A percentile compares a stretch with the other conserved stretches of the same genome.
These are phyloP conservation scores for Coregonus ussuriensis DNA, from an alignment of 2,797 vertebrate genomes.

Conservation along the genomic window DNA sequence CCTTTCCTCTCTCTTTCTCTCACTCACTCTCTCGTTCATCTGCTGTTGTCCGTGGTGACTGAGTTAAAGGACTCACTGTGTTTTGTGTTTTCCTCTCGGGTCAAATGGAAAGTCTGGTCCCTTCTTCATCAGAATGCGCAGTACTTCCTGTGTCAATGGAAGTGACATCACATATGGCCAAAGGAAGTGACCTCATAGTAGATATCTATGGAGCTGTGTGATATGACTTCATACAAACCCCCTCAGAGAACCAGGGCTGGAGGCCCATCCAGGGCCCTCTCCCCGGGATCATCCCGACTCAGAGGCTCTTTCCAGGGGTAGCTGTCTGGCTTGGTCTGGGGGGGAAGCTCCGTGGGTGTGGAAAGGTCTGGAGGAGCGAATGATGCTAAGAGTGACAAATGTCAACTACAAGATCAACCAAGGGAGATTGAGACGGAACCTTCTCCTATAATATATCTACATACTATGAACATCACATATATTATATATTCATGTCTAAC, in stretches of 20 bases:
- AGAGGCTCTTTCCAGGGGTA: constrained; percentile 44
- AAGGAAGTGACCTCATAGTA: constrained; percentile 8
- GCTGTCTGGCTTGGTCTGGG: constrained; percentile 25
- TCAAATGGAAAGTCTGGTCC: constrained; percentile 23
- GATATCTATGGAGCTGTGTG: no score
- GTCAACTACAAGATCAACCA: no score
- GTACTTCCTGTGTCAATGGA: constrained; percentile 24
- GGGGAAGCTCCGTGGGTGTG: not conserved
- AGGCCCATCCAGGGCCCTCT: constrained; percentile 33
- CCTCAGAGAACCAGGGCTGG: constrained; percentile 21
- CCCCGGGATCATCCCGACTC: constrained; percentile 16
- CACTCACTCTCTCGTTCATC: constrained; percentile 8
- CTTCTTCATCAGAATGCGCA: not conserved
- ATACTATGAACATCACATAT: no score
- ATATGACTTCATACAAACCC: constrained; percentile 14
- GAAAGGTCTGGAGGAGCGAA: constrained; percentile 13
- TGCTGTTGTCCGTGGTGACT: not conserved
- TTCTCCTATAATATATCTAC: no score
- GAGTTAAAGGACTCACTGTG: not conserved
- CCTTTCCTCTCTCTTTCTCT: constrained; percentile 16
- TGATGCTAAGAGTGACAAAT: not conserved
- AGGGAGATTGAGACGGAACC: no score
- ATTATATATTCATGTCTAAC: no score
- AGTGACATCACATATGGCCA: not conserved
- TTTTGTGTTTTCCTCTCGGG: constrained; percentile 41